phyloP scores from a whole-genome alignment of 2,888 invertebrate species.

The Diarsia brunnea region DNA sequence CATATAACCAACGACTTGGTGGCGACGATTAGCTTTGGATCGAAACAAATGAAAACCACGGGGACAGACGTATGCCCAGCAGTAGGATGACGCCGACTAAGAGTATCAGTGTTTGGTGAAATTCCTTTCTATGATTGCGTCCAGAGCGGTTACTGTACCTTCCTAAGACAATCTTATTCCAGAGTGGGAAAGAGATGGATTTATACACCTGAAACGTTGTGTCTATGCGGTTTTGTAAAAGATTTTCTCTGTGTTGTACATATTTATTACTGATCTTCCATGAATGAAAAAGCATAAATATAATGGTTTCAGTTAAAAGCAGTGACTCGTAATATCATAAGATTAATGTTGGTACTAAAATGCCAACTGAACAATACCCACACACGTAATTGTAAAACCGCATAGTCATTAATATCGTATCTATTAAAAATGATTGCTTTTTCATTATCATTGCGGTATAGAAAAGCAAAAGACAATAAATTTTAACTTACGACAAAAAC shows the following conservation, averaged over 20 bases:
- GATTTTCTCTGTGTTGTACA: neutral
- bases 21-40: no score
- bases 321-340: neutral
- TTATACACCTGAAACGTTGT: neutral
- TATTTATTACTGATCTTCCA: neutral
- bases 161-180: neutral
- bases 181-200: neutral
- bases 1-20: no score
- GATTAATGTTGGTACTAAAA: neutral
- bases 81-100: no score
- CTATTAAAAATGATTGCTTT: neutral
- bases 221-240: neutral
- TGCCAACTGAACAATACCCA: neutral
- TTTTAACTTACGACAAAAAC: conserved; percentile 93
- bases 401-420: no score
- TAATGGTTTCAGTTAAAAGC: neutral
- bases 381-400: neutral
- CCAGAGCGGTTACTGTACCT: neutral
- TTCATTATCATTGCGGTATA: neutral
- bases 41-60: no score
- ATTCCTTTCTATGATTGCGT: neutral
- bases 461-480: conserved; percentile 1
- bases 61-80: no score
- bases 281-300: neutral
- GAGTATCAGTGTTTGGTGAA: neutral